Evolutionary conservation across 2,888 invertebrate genomes (phyloP).

Genomic region (Tiphia femorata): DNA sequence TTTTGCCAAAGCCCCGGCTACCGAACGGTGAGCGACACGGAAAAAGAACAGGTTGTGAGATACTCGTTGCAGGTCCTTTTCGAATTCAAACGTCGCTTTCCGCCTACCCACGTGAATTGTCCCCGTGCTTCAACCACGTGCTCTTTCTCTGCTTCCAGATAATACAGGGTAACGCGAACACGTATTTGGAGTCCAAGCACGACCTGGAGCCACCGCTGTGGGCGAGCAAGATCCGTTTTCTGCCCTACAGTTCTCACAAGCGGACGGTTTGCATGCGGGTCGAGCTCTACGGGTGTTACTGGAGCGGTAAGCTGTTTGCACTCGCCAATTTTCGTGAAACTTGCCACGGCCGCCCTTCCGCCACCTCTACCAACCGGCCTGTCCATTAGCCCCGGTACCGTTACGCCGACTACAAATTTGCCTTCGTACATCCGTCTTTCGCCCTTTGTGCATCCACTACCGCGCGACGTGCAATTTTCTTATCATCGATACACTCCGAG

Average conservation of each 20-base stretch:
- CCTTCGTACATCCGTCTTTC: conserved; percentile 34
- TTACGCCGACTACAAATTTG: conserved; percentile 37
- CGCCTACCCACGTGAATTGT: conserved; percentile 29
- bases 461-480: too few species aligned
- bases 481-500: too few species aligned
- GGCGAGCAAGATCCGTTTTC: conserved; percentile 86
- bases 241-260: conserved; percentile 85
- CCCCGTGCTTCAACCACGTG: conserved; percentile 34
- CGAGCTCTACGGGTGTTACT: conserved; percentile 89
- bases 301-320: conserved; percentile 72
- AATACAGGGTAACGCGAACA: conserved; percentile 87
- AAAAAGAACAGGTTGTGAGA: too few species aligned
- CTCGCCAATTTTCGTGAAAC: conserved; percentile 47
- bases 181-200: conserved; percentile 84
- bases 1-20: too few species aligned
- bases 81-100: conserved; percentile 24
- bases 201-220: conserved; percentile 86
- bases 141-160: conserved; percentile 72
- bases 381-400: conserved; percentile 44
- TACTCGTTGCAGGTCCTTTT: too few species aligned
- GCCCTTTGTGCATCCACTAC: too few species aligned
- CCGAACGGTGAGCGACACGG: too few species aligned
- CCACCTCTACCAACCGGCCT: conserved; percentile 40
- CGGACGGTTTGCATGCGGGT: conserved; percentile 92
- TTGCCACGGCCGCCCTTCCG: conserved; percentile 44